Percentiles rank a stretch among this genome's conserved stretches.
These are phyloP conservation scores for Odontomyia ornata DNA, from an alignment of 2,888 invertebrate species.

Conservation along the genomic window DNA sequence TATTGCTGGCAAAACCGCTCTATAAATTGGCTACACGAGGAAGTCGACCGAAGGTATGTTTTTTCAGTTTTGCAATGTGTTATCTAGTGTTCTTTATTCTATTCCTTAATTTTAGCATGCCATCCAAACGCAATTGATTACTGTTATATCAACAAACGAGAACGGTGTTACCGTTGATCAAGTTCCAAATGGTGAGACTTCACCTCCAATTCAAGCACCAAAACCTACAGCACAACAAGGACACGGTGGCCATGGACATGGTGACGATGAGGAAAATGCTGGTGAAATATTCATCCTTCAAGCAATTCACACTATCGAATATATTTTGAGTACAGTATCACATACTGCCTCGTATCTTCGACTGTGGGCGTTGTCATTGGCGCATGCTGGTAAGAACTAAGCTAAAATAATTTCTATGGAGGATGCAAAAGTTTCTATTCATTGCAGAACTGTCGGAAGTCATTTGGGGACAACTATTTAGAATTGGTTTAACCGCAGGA, in stretches of 20 bases:
- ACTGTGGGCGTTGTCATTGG: conserved; percentile 94
- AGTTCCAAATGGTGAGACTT: conserved; percentile 52
- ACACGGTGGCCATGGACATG: conserved; percentile 57
- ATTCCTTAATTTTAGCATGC: not conserved
- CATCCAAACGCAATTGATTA: not conserved
- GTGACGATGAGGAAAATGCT: conserved; percentile 73
- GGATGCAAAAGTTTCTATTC: not conserved
- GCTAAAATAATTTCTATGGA: not conserved
- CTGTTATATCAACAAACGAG: not conserved
- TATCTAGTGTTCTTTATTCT: not conserved
- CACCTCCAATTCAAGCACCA: not conserved
- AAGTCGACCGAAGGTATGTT: not conserved
- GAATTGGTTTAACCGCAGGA: conserved; percentile 73
- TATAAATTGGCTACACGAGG: conserved; percentile 67
- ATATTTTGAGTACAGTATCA: conserved; percentile 93
- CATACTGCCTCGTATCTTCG: conserved; percentile 97
- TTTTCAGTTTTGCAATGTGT: not conserved
- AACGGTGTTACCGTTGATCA: conserved; percentile 56
- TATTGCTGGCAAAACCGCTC: conserved; percentile 88
- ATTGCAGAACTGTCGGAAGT: conserved; percentile 78
- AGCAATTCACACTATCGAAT: conserved; percentile 96
- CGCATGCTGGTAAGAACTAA: conserved; percentile 84
- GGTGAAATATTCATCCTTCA: conserved; percentile 93
- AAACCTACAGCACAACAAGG: not conserved
- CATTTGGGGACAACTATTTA: conserved; percentile 88